Evolutionary conservation across 1,140 invertebrate genomes (phyloP), one percentile per base, ranked within the genome.

Genomic region (Drusus annulatus): DNA sequence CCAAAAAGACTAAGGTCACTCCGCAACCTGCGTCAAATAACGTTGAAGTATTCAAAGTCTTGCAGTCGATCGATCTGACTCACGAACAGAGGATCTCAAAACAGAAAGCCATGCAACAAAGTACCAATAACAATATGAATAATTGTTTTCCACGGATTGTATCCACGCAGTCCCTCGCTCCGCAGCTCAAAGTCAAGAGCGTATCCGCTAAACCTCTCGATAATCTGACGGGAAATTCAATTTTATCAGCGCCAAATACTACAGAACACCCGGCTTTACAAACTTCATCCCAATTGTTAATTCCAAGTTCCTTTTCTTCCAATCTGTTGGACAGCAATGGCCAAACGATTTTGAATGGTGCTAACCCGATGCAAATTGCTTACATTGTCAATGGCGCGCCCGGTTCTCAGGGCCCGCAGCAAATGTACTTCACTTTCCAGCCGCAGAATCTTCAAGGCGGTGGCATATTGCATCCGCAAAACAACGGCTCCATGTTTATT

Each of bases 61-160:
- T 71, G 68, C 68, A 71, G 36, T 71, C 68, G 7, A 71, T 71
- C 19, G 50, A 71, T 25, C 25, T 71, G 50, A 54, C 50, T 3
- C 10, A 71, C 19, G 62, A 31, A 31, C 16, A 25, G 15, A 36
- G 17, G 13, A 31, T 10, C 16, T 31, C 16, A 1, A 5, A 68
- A 71, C 17, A 52, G 19, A 71, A 71, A 16, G 19, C 25, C 7
- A 13, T 19, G 3, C 10, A 1, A 4, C 19, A 36, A n/a, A 31
- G 15, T 13, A 16, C 63, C 1, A 31, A 19, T 8, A 19, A n/a
- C 2, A 15, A 25, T 15, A 31, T 13, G 8, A 17, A 25, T 31
- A 52, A 71, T 23, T 71, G 21, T 8, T 21, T 71, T 13, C 68
- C 68, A 19, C 21, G 68, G n/a, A 71, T 71, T 15, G 45, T 71